Conservation (phyloP, 2,888 invertebrate species). For the Disparrhopalites patrizii region DNA sequence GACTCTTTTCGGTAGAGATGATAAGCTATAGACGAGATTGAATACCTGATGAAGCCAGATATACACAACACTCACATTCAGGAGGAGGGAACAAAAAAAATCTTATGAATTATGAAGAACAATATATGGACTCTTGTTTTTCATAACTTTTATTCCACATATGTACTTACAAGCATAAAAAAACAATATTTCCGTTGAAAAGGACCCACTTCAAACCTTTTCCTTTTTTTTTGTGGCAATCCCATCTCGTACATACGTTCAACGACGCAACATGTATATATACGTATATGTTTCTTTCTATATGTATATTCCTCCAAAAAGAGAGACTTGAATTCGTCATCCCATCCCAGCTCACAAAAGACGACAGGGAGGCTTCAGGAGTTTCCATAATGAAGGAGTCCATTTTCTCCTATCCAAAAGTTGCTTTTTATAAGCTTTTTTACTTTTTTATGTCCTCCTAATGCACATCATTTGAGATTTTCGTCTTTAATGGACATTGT, state of each 20-base stretch:
- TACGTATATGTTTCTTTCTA: neutral
- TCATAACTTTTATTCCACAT: conserved; percentile 16
- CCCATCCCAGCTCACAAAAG: too few species aligned
- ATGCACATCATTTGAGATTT: conserved; percentile 1
- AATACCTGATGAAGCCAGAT: conserved; percentile 21
- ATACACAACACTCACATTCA: too few species aligned
- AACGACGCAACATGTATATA: too few species aligned
- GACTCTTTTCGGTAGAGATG: neutral
- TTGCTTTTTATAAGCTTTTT: too few species aligned
- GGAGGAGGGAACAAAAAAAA: neutral
- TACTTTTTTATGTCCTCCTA: neutral
- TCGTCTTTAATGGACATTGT: neutral
- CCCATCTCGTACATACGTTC: too few species aligned
- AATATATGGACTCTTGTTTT: conserved; percentile 8
- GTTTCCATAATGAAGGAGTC: too few species aligned
- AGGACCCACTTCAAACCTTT: neutral
- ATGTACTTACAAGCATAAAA: neutral
- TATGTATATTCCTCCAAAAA: neutral
- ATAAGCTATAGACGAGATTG: conserved; percentile 16
- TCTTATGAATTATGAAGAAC: conserved; percentile 32
- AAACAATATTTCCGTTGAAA: conserved; percentile 1
- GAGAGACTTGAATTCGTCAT: too few species aligned
- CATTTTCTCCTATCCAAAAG: too few species aligned
- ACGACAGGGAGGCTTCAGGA: too few species aligned
- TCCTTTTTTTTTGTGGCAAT: too few species aligned